Evolutionary conservation across 35 echinoderm and acorn worm species (phyloP).

Genomic region (Acanthaster planci): DNA sequence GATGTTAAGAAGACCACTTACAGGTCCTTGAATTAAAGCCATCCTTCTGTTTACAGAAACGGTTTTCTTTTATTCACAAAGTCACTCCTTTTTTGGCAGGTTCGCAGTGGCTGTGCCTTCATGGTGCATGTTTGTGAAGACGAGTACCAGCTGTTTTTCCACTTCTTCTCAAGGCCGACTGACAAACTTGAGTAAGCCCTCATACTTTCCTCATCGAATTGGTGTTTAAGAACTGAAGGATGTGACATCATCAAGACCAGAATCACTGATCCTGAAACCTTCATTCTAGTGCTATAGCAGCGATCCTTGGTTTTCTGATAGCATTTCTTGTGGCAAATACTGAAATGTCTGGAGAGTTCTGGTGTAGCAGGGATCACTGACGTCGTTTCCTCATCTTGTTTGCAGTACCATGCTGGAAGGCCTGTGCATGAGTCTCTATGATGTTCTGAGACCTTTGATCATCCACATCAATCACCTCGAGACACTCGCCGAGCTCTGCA

Average conservation of each 20-base stretch:
- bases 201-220: not conserved
- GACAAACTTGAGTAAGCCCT: constrained; percentile 90
- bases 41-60: not conserved
- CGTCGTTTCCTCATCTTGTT: not conserved
- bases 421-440: constrained; percentile 89
- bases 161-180: constrained; percentile 95
- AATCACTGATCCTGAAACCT: not conserved
- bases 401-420: constrained; percentile 78
- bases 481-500: constrained; percentile 90
- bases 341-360: not conserved
- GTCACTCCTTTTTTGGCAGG: constrained; percentile 48
- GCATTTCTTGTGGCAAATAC: not conserved
- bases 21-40: not conserved
- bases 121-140: constrained; percentile 98
- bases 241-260: too few relatives aligned
- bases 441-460: constrained; percentile 90
- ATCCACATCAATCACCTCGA: constrained; percentile 98
- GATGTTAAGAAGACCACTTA: too few relatives aligned
- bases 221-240: too few relatives aligned
- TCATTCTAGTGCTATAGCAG: not conserved
- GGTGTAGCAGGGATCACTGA: not conserved
- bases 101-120: constrained; percentile 97
- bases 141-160: constrained; percentile 94
- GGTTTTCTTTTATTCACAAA: not conserved
- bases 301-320: not conserved